A percentile compares a stretch with the other conserved stretches of the same genome.
Conservation (phyloP, 2,797 vertebrate genomes). For the Lagocephalus sceleratus region DNA sequence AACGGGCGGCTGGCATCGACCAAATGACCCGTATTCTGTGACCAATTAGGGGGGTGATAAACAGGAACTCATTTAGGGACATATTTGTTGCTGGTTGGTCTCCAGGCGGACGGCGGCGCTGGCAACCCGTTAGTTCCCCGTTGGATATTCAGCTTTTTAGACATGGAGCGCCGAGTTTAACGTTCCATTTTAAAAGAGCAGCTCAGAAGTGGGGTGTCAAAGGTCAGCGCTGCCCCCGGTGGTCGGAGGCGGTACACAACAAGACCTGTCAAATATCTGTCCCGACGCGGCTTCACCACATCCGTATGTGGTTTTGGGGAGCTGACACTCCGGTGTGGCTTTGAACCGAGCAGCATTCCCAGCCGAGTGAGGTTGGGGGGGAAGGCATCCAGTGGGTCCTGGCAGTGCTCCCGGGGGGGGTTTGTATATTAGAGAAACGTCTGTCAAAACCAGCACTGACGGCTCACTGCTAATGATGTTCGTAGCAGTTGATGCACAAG, state of each 20-base stretch:
- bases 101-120: neutral
- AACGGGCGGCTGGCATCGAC: constrained; percentile 17
- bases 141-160: no score
- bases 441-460: constrained; percentile 31
- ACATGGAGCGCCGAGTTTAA: no score
- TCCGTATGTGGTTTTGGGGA: constrained; percentile 1
- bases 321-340: constrained; percentile 10
- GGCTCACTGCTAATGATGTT: constrained; percentile 33
- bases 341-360: constrained; percentile 5
- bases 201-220: no score
- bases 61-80: constrained; percentile 15
- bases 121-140: no score
- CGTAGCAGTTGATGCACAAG: constrained; percentile 29
- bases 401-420: constrained; percentile 38
- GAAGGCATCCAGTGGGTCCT: constrained; percentile 27
- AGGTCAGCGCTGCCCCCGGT: no score
- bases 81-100: constrained; percentile 16
- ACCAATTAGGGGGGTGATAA: constrained; percentile 16
- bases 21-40: constrained; percentile 29
- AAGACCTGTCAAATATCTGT: no score
- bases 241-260: no score
- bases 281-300: neutral
- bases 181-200: no score
- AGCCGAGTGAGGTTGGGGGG: constrained; percentile 4
- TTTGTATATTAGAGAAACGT: constrained; percentile 44